Base-by-base conservation (phyloP, 2,113 vertebrate genomes). In the Calidris pugnax region DNA sequence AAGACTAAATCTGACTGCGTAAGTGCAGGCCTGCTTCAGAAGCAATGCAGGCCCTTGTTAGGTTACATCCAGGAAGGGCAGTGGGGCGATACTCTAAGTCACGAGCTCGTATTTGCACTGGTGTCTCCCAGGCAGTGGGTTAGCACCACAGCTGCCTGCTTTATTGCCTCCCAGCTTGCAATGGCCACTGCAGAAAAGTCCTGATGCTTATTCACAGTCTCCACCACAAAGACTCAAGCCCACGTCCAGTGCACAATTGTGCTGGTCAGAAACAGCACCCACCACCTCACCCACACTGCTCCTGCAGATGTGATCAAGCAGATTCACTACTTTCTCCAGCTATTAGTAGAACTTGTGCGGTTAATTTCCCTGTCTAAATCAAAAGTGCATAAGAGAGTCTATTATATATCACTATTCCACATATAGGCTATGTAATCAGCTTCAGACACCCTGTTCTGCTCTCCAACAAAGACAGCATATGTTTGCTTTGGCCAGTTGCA, bases 401-500 rank as follows among this genome's bases (percentile, higher is more conserved):
- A 75, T 43, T 73, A 81, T 69, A 80, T 88, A 71, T 73, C 33
- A 27, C 23, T 83, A 10, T 33, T 85, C 37, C 14, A 14, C 4
- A 1, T 51, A 45, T 11, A 77, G 22, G 55, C 59, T 87, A 83
- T 3, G 3, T 59, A 55, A 63, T 64, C 26, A 47, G 35, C 60
- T 88, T 85, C 68, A 74, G 47, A 50, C n/a, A 67, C 7, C 28
- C 66, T 75, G 33, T 71, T 55, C 43, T 53, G 51, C 85, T 88
- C 50, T 32, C 32, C 45, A 51, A 73, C 50, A 63, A 60, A 55
- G 82, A 71, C 24, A 59, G 41, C 4, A 0, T 43, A 12, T 3
- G 24, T 69, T 86, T 78, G 53, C 56, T 94, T 97, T 96, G 93
- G 93, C 83, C 77, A 82, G 47, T 12, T 56, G 71, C 69, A 93